Conservation (phyloP, 2,888 invertebrate genomes). For the Meiosimyza platycephala region DNA sequence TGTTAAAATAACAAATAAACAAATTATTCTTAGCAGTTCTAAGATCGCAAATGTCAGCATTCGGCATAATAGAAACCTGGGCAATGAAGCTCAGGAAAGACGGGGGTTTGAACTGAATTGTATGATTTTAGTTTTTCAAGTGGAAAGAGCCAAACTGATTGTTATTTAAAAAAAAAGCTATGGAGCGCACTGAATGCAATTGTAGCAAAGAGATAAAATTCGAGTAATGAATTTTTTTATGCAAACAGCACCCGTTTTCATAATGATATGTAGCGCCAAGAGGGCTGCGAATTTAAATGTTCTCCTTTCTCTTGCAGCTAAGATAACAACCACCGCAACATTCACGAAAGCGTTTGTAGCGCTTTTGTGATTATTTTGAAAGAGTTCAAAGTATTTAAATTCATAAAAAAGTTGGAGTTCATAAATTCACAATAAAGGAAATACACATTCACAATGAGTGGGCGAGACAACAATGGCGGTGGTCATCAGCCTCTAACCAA, state of each 20-base stretch:
- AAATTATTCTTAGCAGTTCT: constrained; percentile 45
- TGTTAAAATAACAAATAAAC: constrained; percentile 1
- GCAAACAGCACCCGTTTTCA: not conserved
- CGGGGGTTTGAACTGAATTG: not conserved
- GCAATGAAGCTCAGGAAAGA: not conserved
- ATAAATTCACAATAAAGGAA: not conserved
- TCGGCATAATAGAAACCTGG: not conserved
- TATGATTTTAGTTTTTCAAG: too few species aligned
- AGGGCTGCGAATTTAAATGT: not conserved
- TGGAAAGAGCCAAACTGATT: too few species aligned
- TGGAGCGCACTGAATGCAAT: constrained; percentile 10
- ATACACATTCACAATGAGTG: constrained; percentile 60
- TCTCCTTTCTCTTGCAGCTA: constrained; percentile 26
- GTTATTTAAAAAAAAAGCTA: too few species aligned
- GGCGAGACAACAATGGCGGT: constrained; percentile 63
- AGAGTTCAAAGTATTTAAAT: constrained; percentile 21
- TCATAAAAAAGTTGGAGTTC: not conserved
- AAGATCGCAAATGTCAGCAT: not conserved
- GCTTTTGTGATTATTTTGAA: constrained; percentile 19
- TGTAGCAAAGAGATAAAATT: not conserved
- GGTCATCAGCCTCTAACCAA: constrained; percentile 60
- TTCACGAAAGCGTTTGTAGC: constrained; percentile 31
- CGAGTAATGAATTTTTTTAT: not conserved
- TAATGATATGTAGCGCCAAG: too few species aligned
- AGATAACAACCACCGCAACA: constrained; percentile 27